These are phyloP conservation scores for Trichonephila inaurata DNA, from an alignment of 1,140 invertebrate genomes.

Conservation along the genomic window DNA sequence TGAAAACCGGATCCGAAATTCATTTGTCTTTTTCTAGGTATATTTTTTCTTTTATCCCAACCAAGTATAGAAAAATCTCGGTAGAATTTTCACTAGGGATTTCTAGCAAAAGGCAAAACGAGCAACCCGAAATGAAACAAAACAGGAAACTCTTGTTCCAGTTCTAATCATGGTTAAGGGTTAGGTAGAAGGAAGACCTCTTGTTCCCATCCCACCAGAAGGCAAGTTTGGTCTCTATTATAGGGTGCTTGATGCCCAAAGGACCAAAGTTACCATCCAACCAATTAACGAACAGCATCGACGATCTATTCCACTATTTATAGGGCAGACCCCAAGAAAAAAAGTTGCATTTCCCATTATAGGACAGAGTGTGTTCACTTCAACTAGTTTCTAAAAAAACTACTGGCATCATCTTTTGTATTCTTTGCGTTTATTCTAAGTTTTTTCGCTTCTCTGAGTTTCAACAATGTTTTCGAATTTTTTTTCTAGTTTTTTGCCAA, in stretches of 20 bases:
- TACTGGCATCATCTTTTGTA: conserved; percentile 29
- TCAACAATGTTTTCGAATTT: conserved; percentile 13
- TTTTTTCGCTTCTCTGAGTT: conserved; percentile 40
- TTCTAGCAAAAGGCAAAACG: not conserved
- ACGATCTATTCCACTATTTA: conserved; percentile 49
- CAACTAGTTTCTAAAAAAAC: not conserved
- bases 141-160: not conserved
- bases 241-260: conserved; percentile 54
- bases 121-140: not conserved
- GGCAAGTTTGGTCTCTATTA: conserved; percentile 37
- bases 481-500: conserved; percentile 3
- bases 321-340: not conserved
- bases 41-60: not conserved
- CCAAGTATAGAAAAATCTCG: not conserved
- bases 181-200: not conserved
- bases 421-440: conserved; percentile 13
- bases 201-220: not conserved
- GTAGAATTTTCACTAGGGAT: conserved; percentile 6
- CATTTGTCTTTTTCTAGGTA: conserved; percentile 7
- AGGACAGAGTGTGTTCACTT: conserved; percentile 27
- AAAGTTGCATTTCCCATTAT: conserved; percentile 11
- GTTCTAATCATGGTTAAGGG: not conserved
- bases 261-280: conserved; percentile 38
- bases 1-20: conserved; percentile 9
- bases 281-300: conserved; percentile 57